Evolutionary conservation across 1,140 invertebrate genomes (phyloP).

Genomic region (Lethrus apterus): DNA sequence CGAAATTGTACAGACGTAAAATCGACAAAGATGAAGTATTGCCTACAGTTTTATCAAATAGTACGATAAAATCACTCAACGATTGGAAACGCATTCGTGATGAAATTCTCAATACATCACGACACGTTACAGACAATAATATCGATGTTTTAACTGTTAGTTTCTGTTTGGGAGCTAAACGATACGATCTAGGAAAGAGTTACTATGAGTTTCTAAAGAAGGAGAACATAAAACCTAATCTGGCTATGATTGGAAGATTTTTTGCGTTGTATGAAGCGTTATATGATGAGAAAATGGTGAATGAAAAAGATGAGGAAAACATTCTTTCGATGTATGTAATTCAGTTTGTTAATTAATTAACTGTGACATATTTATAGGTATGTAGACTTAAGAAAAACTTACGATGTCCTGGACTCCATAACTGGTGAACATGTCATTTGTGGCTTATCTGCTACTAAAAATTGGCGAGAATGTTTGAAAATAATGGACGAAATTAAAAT

Average conservation of each 20-base stretch:
- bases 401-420: slow-evolving; percentile 45
- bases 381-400: slow-evolving; percentile 45
- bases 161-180: slow-evolving; percentile 39
- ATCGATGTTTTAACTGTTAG: slow-evolving; percentile 52
- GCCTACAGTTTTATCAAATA: slow-evolving; percentile 1
- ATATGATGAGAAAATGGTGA: not conserved
- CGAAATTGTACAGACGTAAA: too few species aligned
- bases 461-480: slow-evolving; percentile 53
- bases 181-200: slow-evolving; percentile 45
- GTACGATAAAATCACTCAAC: slow-evolving; percentile 10
- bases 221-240: slow-evolving; percentile 43
- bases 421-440: slow-evolving; percentile 51
- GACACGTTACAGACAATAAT: slow-evolving; percentile 41
- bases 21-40: too few species aligned
- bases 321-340: slow-evolving; percentile 7
- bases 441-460: slow-evolving; percentile 52
- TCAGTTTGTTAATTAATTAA: slow-evolving; percentile 3
- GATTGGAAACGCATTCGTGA: slow-evolving; percentile 31
- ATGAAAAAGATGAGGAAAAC: slow-evolving; percentile 6
- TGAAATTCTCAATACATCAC: slow-evolving; percentile 22
- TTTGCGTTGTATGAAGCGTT: slow-evolving; percentile 44
- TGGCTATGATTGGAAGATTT: slow-evolving; percentile 48
- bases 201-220: slow-evolving; percentile 50
- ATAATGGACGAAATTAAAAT: slow-evolving; percentile 52
- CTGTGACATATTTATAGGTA: slow-evolving; percentile 22